phyloP scores from a whole-genome alignment of 2,797 vertebrate genomes.

The Clarias fuscus region DNA sequence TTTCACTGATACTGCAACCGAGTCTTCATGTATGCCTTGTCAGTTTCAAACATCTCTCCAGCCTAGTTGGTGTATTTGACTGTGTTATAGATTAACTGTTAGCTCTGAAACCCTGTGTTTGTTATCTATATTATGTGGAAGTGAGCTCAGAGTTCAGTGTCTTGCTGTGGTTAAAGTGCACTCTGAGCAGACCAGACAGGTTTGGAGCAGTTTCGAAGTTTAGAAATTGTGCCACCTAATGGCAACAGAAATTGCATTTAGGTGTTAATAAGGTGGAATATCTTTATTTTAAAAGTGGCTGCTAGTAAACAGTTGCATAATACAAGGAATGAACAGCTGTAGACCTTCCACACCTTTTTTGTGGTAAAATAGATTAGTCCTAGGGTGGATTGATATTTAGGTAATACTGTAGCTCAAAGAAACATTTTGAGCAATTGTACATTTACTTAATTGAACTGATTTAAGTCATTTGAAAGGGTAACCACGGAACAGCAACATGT shows the following conservation, averaged over 20 bases:
- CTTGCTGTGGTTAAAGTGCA: conserved; percentile 32
- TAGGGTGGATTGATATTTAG: background rate
- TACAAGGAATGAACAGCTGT: background rate
- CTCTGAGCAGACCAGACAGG: background rate
- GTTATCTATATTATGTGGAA: conserved; percentile 40
- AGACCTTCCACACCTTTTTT: background rate
- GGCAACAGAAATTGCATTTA: conserved; percentile 9
- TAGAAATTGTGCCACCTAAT: conserved; percentile 48
- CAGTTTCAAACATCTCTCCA: background rate
- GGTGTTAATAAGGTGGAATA: background rate
- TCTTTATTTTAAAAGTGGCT: background rate
- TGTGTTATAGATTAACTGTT: conserved; percentile 54
- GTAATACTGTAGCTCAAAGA: background rate
- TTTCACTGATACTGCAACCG: conserved; percentile 6
- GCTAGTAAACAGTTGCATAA: background rate
- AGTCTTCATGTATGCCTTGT: background rate
- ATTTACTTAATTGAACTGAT: background rate
- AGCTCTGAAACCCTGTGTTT: conserved; percentile 23
- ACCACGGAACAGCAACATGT: background rate
- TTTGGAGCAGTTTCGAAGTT: conserved; percentile 2
- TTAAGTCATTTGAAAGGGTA: background rate
- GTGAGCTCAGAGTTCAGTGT: conserved; percentile 55
- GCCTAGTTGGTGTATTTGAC: conserved; percentile 22
- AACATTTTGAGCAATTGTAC: too few species aligned
- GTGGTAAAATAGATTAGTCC: background rate